A percentile compares a stretch with the other conserved stretches of the same genome.
phyloP scores from a whole-genome alignment of 2,113 vertebrate species.

The Pogonocichla stellata region DNA sequence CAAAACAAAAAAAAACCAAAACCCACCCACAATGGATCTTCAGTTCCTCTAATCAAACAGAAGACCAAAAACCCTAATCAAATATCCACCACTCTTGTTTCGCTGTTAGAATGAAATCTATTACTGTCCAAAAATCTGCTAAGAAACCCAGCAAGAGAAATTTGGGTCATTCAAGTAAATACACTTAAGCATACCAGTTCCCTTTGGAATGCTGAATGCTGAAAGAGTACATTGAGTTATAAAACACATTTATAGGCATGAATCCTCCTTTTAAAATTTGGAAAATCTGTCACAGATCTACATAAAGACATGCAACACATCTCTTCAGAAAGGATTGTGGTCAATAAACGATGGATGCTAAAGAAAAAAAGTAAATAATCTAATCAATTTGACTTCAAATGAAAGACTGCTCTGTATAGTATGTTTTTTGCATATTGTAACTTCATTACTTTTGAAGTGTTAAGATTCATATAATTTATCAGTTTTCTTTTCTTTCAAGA shows the following conservation, averaged over 20 bases:
- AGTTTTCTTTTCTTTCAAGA: slow-evolving; percentile 35
- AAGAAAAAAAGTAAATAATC: neutral
- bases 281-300: neutral
- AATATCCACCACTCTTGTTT: slow-evolving; percentile 14
- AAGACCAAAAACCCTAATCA: neutral
- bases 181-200: neutral
- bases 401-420: neutral
- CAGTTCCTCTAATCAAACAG: slow-evolving; percentile 5
- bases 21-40: neutral
- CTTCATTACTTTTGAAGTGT: slow-evolving; percentile 34
- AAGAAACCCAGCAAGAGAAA: neutral
- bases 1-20: neutral
- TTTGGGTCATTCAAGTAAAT: neutral
- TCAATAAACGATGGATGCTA: neutral
- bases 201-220: neutral
- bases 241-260: neutral
- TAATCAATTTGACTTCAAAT: neutral
- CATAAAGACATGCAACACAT: neutral
- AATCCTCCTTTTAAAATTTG: neutral
- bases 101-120: neutral
- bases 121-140: slow-evolving; percentile 4
- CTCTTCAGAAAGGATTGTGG: neutral
- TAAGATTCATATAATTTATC: slow-evolving; percentile 42
- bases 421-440: neutral
- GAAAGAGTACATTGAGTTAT: neutral